These are phyloP conservation scores for Actenoides lindsayi DNA, from an alignment of 2,113 vertebrate genomes.

Conservation along the genomic window DNA sequence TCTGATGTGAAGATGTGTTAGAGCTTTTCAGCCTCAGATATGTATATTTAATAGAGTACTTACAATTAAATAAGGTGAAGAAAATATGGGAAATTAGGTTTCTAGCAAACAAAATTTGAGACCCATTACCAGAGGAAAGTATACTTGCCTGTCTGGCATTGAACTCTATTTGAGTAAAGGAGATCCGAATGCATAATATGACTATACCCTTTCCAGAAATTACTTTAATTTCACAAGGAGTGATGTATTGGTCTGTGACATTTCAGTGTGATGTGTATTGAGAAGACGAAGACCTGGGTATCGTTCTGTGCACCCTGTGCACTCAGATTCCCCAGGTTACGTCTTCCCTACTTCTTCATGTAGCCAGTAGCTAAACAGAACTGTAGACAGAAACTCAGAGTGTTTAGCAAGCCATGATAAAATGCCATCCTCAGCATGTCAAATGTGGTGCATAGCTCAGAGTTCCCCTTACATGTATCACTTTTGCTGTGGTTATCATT, in stretches of 20 bases:
- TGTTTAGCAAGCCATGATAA: constrained; percentile 30
- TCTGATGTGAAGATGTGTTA: background rate
- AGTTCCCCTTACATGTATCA: background rate
- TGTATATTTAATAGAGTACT: background rate
- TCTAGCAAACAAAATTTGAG: background rate
- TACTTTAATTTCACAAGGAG: background rate
- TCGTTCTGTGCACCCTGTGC: background rate
- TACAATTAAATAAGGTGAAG: background rate
- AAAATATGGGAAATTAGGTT: background rate
- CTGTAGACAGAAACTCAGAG: background rate
- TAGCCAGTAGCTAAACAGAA: background rate
- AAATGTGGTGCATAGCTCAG: constrained; percentile 14
- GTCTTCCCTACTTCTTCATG: background rate
- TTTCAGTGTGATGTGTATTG: background rate
- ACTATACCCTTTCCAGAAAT: background rate
- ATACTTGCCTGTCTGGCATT: background rate
- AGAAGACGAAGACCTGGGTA: background rate
- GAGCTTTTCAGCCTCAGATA: background rate
- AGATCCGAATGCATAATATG: background rate
- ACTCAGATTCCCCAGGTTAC: background rate
- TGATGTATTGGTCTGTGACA: background rate
- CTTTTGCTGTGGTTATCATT: constrained; percentile 33
- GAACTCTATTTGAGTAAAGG: background rate
- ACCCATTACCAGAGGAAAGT: background rate
- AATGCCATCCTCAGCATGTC: constrained; percentile 18